A percentile compares a stretch with the other conserved stretches of the same genome.
phyloP scores from a whole-genome alignment of 2,113 vertebrate species.

The Reinhardtius hippoglossoides region DNA sequence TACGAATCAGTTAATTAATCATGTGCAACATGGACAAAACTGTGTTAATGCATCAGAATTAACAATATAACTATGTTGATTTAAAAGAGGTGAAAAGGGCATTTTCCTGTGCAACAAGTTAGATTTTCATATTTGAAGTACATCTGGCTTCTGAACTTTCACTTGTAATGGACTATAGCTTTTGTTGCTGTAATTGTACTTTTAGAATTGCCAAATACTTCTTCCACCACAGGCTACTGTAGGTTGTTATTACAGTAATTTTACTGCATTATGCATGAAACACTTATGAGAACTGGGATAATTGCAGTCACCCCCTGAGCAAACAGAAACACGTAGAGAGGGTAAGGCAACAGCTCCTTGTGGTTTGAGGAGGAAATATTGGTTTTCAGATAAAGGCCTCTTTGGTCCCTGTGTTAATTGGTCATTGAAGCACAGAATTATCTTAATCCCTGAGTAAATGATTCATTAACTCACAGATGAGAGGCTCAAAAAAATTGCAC shows the following conservation, averaged over 20 bases:
- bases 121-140: neutral
- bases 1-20: constrained; percentile 9
- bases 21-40: neutral
- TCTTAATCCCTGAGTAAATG: constrained; percentile 70
- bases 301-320: constrained; percentile 26
- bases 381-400: constrained; percentile 60
- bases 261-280: constrained; percentile 19
- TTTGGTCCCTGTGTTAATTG: constrained; percentile 68
- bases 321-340: constrained; percentile 52
- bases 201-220: neutral
- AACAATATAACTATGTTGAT: too few relatives aligned
- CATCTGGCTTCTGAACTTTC: neutral
- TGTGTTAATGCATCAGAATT: neutral
- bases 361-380: constrained; percentile 57
- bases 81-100: too few relatives aligned
- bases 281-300: constrained; percentile 11
- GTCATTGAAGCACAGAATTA: constrained; percentile 63
- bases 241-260: neutral
- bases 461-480: constrained; percentile 69
- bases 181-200: neutral
- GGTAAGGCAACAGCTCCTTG: constrained; percentile 23
- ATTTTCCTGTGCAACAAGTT: neutral
- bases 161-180: neutral
- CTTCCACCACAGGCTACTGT: neutral
- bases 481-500: constrained; percentile 44